phyloP scores from a whole-genome alignment of 2,797 vertebrate species.

The Chromis chromis region DNA sequence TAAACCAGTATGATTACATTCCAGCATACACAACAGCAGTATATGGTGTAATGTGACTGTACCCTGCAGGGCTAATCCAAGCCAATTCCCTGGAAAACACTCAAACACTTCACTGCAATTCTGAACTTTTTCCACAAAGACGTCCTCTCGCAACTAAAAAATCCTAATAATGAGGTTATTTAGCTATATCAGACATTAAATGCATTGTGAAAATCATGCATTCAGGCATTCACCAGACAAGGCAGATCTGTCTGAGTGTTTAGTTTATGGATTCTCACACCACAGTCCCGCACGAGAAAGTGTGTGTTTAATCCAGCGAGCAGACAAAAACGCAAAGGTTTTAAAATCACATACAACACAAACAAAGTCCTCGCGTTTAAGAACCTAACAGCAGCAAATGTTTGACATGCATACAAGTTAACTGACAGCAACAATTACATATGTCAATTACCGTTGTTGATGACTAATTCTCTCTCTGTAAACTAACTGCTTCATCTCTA shows the following conservation, averaged over 20 bases:
- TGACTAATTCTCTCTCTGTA: not conserved
- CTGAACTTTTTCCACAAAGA: not conserved
- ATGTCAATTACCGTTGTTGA: not conserved
- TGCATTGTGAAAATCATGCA: not conserved
- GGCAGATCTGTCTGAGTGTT: not conserved
- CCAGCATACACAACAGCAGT: not conserved
- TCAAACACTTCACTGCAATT: not conserved
- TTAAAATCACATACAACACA: not conserved
- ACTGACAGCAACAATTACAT: not conserved
- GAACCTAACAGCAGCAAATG: not conserved
- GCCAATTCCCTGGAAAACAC: not conserved
- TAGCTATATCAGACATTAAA: not conserved
- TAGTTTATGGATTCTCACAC: not conserved
- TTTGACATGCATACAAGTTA: not conserved
- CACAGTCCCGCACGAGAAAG: not conserved
- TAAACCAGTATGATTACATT: slow-evolving; percentile 40
- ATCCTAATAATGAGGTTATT: not conserved
- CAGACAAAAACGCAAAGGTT: not conserved
- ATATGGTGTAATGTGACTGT: not conserved
- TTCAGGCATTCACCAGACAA: not conserved
- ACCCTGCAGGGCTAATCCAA: not conserved
- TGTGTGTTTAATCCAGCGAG: not conserved
- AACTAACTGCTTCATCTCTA: not conserved
- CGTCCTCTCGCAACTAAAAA: not conserved
- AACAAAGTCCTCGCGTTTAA: not conserved